These are phyloP conservation scores for Zophobas morio DNA, from an alignment of 1,140 invertebrate genomes.

Conservation along the genomic window DNA sequence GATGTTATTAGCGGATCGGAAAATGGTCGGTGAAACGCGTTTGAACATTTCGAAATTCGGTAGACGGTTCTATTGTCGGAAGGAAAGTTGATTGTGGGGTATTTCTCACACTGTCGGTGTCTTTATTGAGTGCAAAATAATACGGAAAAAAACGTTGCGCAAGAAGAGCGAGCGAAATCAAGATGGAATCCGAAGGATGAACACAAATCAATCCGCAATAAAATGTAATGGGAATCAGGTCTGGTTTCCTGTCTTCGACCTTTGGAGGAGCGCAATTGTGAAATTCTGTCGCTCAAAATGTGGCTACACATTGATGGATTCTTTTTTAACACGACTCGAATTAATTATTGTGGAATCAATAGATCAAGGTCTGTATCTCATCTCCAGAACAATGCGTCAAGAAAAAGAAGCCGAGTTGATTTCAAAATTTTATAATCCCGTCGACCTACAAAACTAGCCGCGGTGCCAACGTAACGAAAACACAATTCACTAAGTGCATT, in stretches of 20 bases:
- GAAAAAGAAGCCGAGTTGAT: not conserved
- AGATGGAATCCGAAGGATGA: constrained; percentile 42
- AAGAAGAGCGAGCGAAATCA: constrained; percentile 36
- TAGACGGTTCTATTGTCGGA: constrained; percentile 9
- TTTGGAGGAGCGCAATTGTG: constrained; percentile 10
- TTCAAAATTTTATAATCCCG: constrained; percentile 19
- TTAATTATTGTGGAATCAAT: constrained; percentile 12
- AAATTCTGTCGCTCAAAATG: constrained; percentile 10
- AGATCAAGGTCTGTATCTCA: constrained; percentile 29
- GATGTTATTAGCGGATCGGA: not conserved
- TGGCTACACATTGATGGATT: not conserved
- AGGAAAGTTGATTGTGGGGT: constrained; percentile 21
- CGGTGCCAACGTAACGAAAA: not conserved
- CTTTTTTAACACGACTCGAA: constrained; percentile 14
- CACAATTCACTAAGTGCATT: not conserved
- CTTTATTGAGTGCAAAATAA: constrained; percentile 30
- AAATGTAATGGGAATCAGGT: constrained; percentile 28
- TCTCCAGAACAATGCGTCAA: constrained; percentile 22
- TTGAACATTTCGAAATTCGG: constrained; percentile 23
- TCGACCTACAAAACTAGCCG: constrained; percentile 10
- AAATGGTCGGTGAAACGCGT: constrained; percentile 3
- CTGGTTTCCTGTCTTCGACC: constrained; percentile 36
- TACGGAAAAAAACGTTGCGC: constrained; percentile 33
- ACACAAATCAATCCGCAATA: constrained; percentile 40
- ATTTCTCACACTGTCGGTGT: constrained; percentile 22